phyloP scores from a whole-genome alignment of 2,113 vertebrate genomes.

The Rhombomys opimus region DNA sequence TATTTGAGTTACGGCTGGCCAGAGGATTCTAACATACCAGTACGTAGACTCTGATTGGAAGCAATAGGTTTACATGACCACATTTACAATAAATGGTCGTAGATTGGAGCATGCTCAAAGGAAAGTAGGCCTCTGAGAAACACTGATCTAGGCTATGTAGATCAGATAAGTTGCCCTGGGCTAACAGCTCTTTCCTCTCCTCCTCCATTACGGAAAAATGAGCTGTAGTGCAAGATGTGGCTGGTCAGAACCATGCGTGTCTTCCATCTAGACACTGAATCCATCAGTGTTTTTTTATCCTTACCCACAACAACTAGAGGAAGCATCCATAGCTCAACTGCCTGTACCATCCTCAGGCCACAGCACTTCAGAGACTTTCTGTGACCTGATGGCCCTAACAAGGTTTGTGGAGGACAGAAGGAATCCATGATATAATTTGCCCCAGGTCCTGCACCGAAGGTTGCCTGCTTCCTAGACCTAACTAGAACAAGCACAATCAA shows the following conservation, averaged over 20 bases:
- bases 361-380: background rate
- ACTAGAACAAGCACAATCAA: constrained; percentile 29
- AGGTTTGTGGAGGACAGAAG: background rate
- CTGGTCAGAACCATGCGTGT: background rate
- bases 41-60: background rate
- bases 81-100: background rate
- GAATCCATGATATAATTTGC: background rate
- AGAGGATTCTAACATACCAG: background rate
- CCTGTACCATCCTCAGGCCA: background rate
- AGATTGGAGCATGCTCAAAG: background rate
- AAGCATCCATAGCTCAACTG: background rate
- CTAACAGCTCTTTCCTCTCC: background rate
- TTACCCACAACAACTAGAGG: background rate
- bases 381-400: background rate
- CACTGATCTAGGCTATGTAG: background rate
- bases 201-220: background rate
- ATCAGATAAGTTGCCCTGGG: background rate
- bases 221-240: background rate
- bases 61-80: background rate
- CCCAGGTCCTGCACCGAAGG: background rate
- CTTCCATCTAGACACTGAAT: background rate
- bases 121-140: background rate
- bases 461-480: background rate
- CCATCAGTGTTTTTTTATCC: background rate
- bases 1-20: background rate